Percentiles rank a stretch among this genome's conserved stretches.
Evolutionary conservation across 92 coral and sea anemone genomes (phyloP).

Genomic region (Epizoanthus stellaris): DNA sequence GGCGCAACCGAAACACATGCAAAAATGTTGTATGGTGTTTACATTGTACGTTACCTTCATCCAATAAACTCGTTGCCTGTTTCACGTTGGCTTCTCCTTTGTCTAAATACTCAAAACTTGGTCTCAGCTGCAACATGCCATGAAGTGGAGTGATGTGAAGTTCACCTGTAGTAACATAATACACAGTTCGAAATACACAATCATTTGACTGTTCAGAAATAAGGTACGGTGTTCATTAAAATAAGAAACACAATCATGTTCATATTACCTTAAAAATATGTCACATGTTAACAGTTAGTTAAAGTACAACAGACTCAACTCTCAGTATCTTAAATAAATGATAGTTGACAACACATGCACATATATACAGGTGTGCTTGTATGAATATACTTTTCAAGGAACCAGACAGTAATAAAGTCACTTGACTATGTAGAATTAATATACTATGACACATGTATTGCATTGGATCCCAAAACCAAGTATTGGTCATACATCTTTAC

Average conservation of each 20-base stretch:
- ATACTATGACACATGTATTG: too few species aligned
- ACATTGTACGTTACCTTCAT: constrained; percentile 68
- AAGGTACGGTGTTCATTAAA: background rate
- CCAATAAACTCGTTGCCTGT: constrained; percentile 56
- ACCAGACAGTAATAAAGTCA: too few species aligned
- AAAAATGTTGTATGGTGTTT: background rate
- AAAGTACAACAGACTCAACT: background rate
- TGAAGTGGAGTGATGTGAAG: constrained; percentile 89
- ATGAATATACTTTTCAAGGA: too few species aligned
- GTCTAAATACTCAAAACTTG: constrained; percentile 90
- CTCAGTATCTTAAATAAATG: too few species aligned
- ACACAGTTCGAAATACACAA: background rate
- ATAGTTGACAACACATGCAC: too few species aligned
- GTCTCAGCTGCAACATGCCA: constrained; percentile 90
- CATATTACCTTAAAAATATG: background rate
- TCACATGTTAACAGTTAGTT: background rate
- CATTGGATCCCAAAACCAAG: too few species aligned
- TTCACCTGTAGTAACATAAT: constrained; percentile 70
- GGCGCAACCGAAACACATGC: too few species aligned
- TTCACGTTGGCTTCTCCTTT: constrained; percentile 76
- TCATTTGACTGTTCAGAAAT: background rate
- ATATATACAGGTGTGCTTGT: too few species aligned
- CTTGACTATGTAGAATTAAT: too few species aligned
- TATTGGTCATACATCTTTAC: too few species aligned
- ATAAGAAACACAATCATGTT: background rate